Evolutionary conservation across 2,888 invertebrate species (phyloP).

Genomic region (Slavum lentiscoides): DNA sequence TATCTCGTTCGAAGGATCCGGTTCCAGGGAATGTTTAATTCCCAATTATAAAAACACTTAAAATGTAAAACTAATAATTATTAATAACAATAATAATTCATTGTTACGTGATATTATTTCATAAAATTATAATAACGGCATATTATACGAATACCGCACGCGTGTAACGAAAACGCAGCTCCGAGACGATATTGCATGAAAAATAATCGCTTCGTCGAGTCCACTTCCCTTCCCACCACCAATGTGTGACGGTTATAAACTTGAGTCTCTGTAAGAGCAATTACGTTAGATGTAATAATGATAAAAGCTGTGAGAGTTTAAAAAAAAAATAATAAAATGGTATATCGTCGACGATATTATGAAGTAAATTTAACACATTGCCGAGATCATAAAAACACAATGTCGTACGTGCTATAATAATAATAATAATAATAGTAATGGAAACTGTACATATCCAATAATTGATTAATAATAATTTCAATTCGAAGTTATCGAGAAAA

Average conservation of each 20-base stretch:
- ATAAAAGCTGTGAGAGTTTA: slow-evolving; percentile 13
- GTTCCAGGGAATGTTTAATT: no score
- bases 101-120: background rate
- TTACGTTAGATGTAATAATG: slow-evolving; percentile 35
- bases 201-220: background rate
- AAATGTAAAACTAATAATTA: background rate
- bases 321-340: background rate
- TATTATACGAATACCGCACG: background rate
- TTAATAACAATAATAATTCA: no score
- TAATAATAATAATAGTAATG: no score
- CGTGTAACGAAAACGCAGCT: background rate
- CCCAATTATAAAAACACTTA: no score
- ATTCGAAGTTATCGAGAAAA: no score
- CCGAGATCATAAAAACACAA: slow-evolving; percentile 9
- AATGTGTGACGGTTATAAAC: slow-evolving; percentile 34
- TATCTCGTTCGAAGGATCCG: no score
- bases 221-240: no score
- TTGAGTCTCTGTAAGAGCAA: background rate
- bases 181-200: background rate
- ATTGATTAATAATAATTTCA: no score
- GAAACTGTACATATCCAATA: no score
- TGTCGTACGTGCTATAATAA: background rate
- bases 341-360: no score
- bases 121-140: background rate
- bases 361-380: slow-evolving; percentile 6